phyloP scores from a whole-genome alignment of 2,113 vertebrate species.

The Perca flavescens region DNA sequence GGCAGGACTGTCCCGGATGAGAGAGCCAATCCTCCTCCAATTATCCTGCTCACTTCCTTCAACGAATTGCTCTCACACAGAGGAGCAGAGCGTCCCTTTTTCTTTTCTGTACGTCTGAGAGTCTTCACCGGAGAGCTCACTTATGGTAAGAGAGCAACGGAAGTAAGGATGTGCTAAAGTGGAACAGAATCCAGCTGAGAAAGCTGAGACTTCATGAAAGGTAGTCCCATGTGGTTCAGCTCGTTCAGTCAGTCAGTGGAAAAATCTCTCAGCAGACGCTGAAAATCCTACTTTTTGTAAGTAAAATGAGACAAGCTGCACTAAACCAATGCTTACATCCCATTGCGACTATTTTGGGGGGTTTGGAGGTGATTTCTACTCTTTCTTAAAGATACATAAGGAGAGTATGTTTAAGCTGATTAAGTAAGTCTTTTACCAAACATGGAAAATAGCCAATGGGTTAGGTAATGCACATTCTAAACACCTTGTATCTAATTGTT shows the following conservation, averaged over 20 bases:
- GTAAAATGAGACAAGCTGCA: slow-evolving; percentile 51
- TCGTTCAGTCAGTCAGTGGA: slow-evolving; percentile 51
- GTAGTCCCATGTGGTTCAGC: slow-evolving; percentile 58
- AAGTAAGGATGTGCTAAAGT: slow-evolving; percentile 64
- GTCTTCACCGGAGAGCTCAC: slow-evolving; percentile 47
- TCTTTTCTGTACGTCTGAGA: slow-evolving; percentile 24
- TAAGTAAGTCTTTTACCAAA: background rate
- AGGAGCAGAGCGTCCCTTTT: slow-evolving; percentile 53
- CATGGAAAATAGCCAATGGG: background rate
- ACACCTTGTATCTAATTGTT: background rate
- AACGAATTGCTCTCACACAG: slow-evolving; percentile 34
- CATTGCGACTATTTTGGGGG: slow-evolving; percentile 17
- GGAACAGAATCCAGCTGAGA: slow-evolving; percentile 62
- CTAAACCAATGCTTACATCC: slow-evolving; percentile 41
- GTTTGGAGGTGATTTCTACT: background rate
- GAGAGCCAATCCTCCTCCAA: slow-evolving; percentile 57
- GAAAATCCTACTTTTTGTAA: slow-evolving; percentile 58
- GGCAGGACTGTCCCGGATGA: slow-evolving; percentile 63
- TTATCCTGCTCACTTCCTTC: slow-evolving; percentile 49
- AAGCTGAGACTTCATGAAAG: slow-evolving; percentile 63
- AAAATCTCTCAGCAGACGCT: slow-evolving; percentile 59
- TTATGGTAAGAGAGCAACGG: slow-evolving; percentile 48
- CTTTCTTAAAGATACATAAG: background rate
- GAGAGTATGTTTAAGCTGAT: slow-evolving; percentile 1
- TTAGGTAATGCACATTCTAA: background rate